A percentile compares a stretch with the other conserved stretches of the same genome.
Conservation (phyloP, 2,888 invertebrate genomes). For the Calameuta idolon region DNA sequence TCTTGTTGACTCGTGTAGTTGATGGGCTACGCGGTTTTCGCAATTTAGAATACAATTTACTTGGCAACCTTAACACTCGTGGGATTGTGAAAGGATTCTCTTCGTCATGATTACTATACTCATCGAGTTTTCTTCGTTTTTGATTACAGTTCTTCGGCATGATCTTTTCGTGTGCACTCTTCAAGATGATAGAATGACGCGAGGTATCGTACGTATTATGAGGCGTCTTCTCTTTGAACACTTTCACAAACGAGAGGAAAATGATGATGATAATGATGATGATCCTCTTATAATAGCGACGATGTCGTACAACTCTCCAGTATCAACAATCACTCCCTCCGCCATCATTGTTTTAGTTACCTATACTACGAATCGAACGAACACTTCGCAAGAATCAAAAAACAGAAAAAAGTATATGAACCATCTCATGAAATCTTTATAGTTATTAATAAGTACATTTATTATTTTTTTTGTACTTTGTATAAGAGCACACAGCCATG, state of each 20-base stretch:
- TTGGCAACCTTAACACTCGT: not conserved
- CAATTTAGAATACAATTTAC: not conserved
- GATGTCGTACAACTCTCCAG: not conserved
- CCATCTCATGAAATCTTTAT: not conserved
- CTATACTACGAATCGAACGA: not conserved
- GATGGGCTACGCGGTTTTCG: not conserved
- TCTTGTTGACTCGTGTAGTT: not conserved
- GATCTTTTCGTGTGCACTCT: constrained; percentile 86
- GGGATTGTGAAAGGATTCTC: not conserved
- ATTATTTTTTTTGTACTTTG: not conserved
- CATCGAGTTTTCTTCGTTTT: constrained; percentile 32
- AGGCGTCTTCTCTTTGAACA: not conserved
- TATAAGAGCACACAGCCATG: no score
- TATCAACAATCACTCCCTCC: not conserved
- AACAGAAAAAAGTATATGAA: not conserved
- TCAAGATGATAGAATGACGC: constrained; percentile 80
- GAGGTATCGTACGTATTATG: constrained; percentile 5
- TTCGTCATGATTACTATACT: not conserved
- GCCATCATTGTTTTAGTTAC: not conserved
- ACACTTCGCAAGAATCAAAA: not conserved
- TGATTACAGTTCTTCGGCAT: constrained; percentile 84
- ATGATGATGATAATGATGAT: not conserved
- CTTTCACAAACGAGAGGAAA: not conserved
- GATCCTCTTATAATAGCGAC: not conserved
- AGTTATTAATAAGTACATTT: not conserved